Conservation (phyloP, 1,140 invertebrate genomes). For the Leptopilina clavipes region DNA sequence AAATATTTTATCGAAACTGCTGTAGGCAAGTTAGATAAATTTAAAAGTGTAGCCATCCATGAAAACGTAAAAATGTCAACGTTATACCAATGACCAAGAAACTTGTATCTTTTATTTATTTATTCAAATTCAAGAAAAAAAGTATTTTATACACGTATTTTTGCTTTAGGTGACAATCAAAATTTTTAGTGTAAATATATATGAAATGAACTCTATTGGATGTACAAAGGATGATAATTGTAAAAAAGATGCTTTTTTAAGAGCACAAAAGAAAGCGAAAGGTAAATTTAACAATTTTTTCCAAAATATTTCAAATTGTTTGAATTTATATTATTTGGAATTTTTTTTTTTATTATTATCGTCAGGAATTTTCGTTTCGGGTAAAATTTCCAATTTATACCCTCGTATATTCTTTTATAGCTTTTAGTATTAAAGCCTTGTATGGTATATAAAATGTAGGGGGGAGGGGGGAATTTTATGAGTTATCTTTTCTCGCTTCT, state of each 20-base stretch:
- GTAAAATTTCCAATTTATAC: not conserved
- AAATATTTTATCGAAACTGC: conserved; percentile 30
- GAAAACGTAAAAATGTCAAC: conserved; percentile 6
- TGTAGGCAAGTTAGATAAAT: conserved; percentile 15
- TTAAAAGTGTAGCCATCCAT: conserved; percentile 15
- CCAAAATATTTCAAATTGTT: not conserved
- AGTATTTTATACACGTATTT: no score
- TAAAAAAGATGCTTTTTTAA: conserved; percentile 50
- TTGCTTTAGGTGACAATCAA: no score
- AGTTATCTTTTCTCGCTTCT: conserved; percentile 1
- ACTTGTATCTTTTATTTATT: not conserved
- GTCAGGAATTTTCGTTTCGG: not conserved
- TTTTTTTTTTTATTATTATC: not conserved
- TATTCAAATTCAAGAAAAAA: no score
- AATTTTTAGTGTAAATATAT: no score
- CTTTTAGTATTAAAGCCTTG: not conserved
- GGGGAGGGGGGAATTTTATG: not conserved
- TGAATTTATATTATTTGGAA: not conserved
- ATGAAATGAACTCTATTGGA: conserved; percentile 55
- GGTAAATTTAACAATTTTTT: conserved; percentile 43
- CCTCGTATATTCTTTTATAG: conserved; percentile 4
- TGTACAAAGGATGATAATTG: conserved; percentile 64
- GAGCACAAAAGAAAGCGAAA: conserved; percentile 46
- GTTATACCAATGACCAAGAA: not conserved
- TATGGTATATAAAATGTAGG: not conserved